Evolutionary conservation across 1,140 invertebrate species (phyloP).

Genomic region (Zaprionus africanus): DNA sequence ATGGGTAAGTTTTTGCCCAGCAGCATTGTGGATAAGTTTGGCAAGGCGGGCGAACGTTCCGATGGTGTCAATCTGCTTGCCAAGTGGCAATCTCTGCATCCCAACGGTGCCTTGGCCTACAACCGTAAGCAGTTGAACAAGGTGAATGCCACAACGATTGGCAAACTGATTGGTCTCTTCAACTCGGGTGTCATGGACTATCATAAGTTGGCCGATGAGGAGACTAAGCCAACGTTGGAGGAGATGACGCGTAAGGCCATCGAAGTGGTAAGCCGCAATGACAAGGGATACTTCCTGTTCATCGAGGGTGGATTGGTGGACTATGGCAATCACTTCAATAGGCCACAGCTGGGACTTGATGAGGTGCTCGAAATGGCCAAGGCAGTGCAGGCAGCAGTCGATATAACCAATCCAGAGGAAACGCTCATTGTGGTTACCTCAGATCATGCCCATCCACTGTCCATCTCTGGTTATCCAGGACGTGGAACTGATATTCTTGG

Average conservation of each 20-base stretch:
- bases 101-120: conserved; percentile 86
- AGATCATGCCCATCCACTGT: conserved; percentile 89
- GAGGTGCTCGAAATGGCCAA: conserved; percentile 89
- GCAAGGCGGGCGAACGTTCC: conserved; percentile 85
- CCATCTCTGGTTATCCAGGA: conserved; percentile 88
- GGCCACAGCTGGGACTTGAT: conserved; percentile 87
- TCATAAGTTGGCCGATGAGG: conserved; percentile 85
- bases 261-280: conserved; percentile 88
- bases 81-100: conserved; percentile 84
- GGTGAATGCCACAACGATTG: conserved; percentile 65
- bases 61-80: conserved; percentile 85
- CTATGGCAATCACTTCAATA: conserved; percentile 89
- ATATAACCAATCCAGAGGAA: conserved; percentile 86
- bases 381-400: conserved; percentile 87
- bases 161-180: conserved; percentile 85
- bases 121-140: conserved; percentile 85
- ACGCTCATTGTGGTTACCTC: conserved; percentile 89
- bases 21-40: conserved; percentile 84
- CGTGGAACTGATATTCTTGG: conserved; percentile 89
- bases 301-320: conserved; percentile 90
- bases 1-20: conserved; percentile 86
- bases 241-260: conserved; percentile 92
- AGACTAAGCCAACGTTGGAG: conserved; percentile 88
- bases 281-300: conserved; percentile 88
- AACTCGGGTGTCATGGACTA: conserved; percentile 85